Conservation (phyloP, 1,140 invertebrate species). For the Chrysoperla carnea region DNA sequence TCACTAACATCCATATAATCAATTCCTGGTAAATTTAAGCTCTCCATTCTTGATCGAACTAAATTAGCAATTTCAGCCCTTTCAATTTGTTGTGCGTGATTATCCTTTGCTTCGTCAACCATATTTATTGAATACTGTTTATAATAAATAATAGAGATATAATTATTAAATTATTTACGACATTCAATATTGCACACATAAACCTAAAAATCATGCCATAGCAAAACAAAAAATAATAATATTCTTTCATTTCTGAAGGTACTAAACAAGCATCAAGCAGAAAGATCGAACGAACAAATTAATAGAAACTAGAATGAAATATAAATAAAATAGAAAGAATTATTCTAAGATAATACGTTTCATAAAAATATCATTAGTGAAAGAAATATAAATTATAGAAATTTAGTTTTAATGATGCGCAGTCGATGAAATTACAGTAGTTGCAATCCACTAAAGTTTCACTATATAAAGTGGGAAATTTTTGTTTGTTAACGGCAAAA, state of each 20-base stretch:
- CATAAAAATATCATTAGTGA: no score
- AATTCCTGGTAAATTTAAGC: slow-evolving; percentile 68
- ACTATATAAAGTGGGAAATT: no score
- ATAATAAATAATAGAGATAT: slow-evolving; percentile 7
- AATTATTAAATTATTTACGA: neutral
- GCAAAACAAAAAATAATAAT: neutral
- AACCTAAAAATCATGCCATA: neutral
- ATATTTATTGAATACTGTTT: slow-evolving; percentile 62
- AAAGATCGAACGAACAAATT: neutral
- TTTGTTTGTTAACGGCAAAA: no score
- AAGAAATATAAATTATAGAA: no score
- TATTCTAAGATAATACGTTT: no score
- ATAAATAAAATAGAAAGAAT: neutral
- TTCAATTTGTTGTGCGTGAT: slow-evolving; percentile 79
- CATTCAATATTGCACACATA: neutral
- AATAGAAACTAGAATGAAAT: neutral
- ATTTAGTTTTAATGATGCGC: no score
- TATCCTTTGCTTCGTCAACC: slow-evolving; percentile 66
- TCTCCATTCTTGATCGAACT: slow-evolving; percentile 85
- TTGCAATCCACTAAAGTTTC: no score
- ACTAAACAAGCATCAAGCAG: slow-evolving; percentile 1
- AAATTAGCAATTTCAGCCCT: slow-evolving; percentile 88
- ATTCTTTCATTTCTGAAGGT: neutral
- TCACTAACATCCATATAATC: slow-evolving; percentile 89
- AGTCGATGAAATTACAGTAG: no score